Conservation (phyloP, 92 coral and sea anemone species). For the Palythoa grandiflora region DNA sequence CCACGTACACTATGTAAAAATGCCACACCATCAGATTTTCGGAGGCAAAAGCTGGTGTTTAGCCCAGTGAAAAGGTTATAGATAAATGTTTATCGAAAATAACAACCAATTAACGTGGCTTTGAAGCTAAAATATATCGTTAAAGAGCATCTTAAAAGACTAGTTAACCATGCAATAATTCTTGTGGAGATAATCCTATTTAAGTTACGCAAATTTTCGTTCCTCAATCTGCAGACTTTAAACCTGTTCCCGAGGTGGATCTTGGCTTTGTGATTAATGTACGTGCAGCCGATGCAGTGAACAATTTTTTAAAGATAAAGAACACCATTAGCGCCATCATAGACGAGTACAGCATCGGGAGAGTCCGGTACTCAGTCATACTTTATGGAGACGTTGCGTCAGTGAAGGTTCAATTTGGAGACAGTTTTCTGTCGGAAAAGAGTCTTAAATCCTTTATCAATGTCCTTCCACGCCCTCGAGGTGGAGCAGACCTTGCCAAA, state of each 20-base stretch:
- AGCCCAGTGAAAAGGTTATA: too few species aligned
- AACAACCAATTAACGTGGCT: too few species aligned
- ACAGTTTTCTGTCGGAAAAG: neutral
- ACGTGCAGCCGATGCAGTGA: conserved; percentile 27
- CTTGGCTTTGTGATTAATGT: conserved; percentile 30
- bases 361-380: conserved; percentile 26
- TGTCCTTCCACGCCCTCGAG: conserved; percentile 26
- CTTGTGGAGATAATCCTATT: neutral
- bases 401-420: conserved; percentile 33
- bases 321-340: conserved; percentile 11
- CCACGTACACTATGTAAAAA: too few species aligned
- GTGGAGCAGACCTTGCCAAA: conserved; percentile 25
- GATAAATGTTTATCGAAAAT: too few species aligned
- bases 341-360: conserved; percentile 40
- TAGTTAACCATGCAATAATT: neutral
- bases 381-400: conserved; percentile 13
- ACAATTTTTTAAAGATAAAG: conserved; percentile 25
- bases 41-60: too few species aligned
- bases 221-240: neutral
- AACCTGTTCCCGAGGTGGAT: conserved; percentile 32
- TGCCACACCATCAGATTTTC: too few species aligned
- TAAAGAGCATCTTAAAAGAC: neutral
- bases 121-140: too few species aligned
- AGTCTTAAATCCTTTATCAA: neutral
- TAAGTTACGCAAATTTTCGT: neutral